Evolutionary conservation across 2,888 invertebrate genomes (phyloP).

Genomic region (Eupithecia vulgata): DNA sequence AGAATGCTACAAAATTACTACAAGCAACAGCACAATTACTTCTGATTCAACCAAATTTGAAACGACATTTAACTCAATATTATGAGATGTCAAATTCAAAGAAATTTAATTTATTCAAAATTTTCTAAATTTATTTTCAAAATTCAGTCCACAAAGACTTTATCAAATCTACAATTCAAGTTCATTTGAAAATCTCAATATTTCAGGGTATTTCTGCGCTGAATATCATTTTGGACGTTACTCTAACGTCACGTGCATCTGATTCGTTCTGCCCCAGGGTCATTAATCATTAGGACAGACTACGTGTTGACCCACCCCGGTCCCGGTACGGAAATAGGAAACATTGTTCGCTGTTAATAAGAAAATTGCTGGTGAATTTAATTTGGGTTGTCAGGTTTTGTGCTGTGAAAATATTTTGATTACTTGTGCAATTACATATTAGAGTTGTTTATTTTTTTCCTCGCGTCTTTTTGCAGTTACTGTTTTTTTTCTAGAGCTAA

Average conservation of each 20-base stretch:
- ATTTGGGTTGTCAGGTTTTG: slow-evolving; percentile 17
- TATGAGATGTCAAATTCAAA: background rate
- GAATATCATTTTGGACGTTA: slow-evolving; percentile 69
- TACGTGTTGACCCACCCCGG: slow-evolving; percentile 64
- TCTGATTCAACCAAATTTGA: background rate
- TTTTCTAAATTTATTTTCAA: background rate
- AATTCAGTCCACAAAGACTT: background rate
- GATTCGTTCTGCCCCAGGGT: slow-evolving; percentile 64
- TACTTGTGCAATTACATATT: background rate
- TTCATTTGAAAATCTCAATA: slow-evolving; percentile 3
- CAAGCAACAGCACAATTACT: background rate
- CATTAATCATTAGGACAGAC: slow-evolving; percentile 73
- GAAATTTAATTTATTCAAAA: background rate
- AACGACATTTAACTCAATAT: background rate
- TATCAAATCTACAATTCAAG: slow-evolving; percentile 9
- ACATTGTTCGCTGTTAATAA: slow-evolving; percentile 43
- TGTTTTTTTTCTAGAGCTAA: background rate
- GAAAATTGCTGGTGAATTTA: slow-evolving; percentile 40
- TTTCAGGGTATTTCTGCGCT: slow-evolving; percentile 38
- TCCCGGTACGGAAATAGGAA: slow-evolving; percentile 42
- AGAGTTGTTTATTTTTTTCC: background rate
- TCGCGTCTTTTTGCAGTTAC: background rate
- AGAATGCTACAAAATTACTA: background rate
- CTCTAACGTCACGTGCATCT: slow-evolving; percentile 78
- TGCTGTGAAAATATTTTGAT: slow-evolving; percentile 7